Conservation (phyloP, 30 jellyfish, hydroid and myxozoan genomes). For the Aurelia sp. region DNA sequence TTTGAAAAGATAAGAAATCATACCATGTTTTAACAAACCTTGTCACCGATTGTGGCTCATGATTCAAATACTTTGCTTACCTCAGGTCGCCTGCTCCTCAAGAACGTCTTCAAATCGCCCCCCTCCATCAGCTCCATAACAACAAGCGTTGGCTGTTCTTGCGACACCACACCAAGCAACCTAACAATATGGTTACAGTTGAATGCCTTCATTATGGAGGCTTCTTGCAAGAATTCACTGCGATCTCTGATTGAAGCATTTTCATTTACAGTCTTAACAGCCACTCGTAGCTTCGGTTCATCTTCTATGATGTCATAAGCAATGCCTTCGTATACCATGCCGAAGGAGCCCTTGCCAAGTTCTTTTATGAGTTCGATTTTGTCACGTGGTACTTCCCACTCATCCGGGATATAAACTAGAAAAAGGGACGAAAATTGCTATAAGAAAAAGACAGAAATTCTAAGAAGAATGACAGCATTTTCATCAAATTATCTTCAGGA, state of each 20-base stretch:
- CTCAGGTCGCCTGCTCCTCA: conserved; percentile 92
- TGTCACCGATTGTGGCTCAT: too few relatives aligned
- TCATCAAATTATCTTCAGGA: too few relatives aligned
- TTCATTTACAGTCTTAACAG: conserved; percentile 95
- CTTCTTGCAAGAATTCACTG: conserved; percentile 93
- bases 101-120: conserved; percentile 89
- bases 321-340: conserved; percentile 98
- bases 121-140: conserved; percentile 98
- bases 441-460: background rate
- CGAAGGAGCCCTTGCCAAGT: conserved; percentile 98
- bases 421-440: background rate
- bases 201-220: conserved; percentile 97
- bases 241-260: conserved; percentile 95
- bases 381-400: conserved; percentile 99
- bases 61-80: conserved; percentile 26
- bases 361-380: conserved; percentile 88
- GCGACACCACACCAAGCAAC: conserved; percentile 94
- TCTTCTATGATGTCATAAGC: conserved; percentile 87
- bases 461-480: background rate
- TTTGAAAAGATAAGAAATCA: too few relatives aligned
- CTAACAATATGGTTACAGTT: conserved; percentile 91
- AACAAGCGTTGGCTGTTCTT: conserved; percentile 97
- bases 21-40: too few relatives aligned
- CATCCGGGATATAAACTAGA: conserved; percentile 89
- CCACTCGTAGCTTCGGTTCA: conserved; percentile 84